Conservation (phyloP, 2,113 vertebrate species). For the Nyctereutes procyonoides region DNA sequence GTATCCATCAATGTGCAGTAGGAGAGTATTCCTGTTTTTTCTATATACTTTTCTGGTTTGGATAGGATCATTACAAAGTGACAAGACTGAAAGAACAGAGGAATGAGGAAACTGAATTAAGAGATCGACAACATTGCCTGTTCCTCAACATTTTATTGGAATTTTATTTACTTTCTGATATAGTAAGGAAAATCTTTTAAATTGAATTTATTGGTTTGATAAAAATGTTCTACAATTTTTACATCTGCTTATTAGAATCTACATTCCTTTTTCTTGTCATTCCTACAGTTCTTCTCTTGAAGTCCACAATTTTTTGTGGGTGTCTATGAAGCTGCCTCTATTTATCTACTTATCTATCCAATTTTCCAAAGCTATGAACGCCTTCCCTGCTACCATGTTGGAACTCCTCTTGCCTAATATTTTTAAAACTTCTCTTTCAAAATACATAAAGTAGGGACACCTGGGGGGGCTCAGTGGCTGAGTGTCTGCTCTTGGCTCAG, state of each 20-base stretch:
- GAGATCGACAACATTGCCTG: not conserved
- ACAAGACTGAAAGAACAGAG: not conserved
- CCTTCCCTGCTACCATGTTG: not conserved
- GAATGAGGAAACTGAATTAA: not conserved
- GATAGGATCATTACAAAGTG: not conserved
- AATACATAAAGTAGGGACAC: not conserved
- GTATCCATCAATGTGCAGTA: rapidly evolving
- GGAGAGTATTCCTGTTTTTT: not conserved
- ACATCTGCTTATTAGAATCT: not conserved
- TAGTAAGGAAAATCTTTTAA: not conserved
- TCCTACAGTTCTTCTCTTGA: not conserved
- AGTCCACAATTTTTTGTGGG: not conserved
- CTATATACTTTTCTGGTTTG: not conserved
- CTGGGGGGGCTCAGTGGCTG: too few species aligned
- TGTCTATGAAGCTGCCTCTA: not conserved
- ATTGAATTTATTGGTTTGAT: not conserved
- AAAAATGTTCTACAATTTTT: not conserved
- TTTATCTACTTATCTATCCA: not conserved
- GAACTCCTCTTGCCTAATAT: not conserved
- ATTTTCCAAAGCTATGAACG: not conserved
- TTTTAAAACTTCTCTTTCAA: not conserved
- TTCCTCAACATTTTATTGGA: not conserved
- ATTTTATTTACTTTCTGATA: not conserved
- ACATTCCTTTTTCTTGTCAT: not conserved
- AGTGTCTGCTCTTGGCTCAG: too few species aligned